Percentiles rank a stretch among this genome's conserved stretches.
Evolutionary conservation across 2,113 vertebrate genomes (phyloP).

Genomic region (Equus quagga): DNA sequence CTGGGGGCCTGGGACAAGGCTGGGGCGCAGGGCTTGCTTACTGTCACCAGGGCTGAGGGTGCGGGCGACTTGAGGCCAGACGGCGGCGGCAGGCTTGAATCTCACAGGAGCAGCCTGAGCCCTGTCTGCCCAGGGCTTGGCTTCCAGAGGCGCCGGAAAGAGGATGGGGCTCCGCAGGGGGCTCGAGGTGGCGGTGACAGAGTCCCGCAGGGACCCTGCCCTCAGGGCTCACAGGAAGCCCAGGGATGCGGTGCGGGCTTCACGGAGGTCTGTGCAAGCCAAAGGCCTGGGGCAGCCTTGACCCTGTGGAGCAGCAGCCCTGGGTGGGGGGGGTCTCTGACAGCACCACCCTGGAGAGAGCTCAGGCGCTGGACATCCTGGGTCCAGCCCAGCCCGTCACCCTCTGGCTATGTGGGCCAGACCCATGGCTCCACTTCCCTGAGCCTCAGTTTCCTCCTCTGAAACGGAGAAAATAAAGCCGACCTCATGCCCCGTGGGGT

Average conservation of each 20-base stretch:
- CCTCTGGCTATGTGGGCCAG: background rate
- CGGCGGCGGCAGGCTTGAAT: background rate
- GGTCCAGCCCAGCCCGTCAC: background rate
- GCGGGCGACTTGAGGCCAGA: background rate
- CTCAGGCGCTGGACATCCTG: background rate
- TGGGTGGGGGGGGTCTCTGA: accelerated
- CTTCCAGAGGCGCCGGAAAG: background rate
- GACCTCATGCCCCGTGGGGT: accelerated
- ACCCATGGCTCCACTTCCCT: background rate
- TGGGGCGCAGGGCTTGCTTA: background rate
- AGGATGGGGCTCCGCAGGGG: background rate
- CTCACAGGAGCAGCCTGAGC: background rate
- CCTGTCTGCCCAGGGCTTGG: background rate
- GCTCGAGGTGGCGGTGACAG: accelerated
- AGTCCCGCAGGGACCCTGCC: background rate
- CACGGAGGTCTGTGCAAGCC: background rate
- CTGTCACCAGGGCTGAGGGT: background rate
- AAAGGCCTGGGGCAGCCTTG: background rate
- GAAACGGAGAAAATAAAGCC: background rate
- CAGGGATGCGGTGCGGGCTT: background rate
- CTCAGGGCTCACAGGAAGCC: background rate
- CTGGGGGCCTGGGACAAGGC: background rate
- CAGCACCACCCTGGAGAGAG: background rate
- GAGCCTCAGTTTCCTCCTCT: background rate
- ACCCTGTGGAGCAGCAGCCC: background rate